Evolutionary conservation across 2,888 invertebrate species (phyloP), one percentile per base, ranked within the genome.

Genomic region (Deroplatys truncata): DNA sequence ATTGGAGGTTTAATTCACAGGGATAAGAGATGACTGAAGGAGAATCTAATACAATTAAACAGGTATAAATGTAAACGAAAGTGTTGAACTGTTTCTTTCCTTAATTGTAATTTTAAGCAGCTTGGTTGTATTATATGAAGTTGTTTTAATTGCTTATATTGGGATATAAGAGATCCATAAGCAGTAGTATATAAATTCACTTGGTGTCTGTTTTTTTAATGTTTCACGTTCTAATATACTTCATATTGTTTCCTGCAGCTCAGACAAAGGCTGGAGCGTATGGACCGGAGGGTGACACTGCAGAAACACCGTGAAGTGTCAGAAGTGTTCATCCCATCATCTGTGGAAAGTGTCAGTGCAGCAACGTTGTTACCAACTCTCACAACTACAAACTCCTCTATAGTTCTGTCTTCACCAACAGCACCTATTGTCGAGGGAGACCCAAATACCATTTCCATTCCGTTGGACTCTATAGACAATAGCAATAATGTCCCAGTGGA

Each of bases 231-330:
- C n/a, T 72, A 29, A 87, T 56, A 3, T 72, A 0, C 15, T 13
- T 1, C 1, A 25, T 83, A 28, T 31, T 43, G 56, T 84, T 20
- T 89, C 4, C 84, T 95, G 15, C 94, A 96, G 96, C 94, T 96
- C 90, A 95, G 95, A 92, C 94, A 95, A 91, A 95, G 96, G 90
- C 93, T 97, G 92, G 95, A 95, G 92, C 95, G 96, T 91, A 95
- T 96, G 94, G 96, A 96, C 92, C 95, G 95, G 91, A 94, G 96
- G 91, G 94, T 95, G 28, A 93, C 93, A 84, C 92, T 94, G 88
- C 94, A 94, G 90, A 94, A 94, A 89, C 91, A 90, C 72, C 90
- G 90, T n/a, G 91, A 91, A 90, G 91, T 89, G 10, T 88, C 89
- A 83, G 90, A 90, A 20, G 72, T 84, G 29, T 89, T 84, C 49